Base-by-base conservation (phyloP, 2,113 vertebrate species). In the Nannobrachium achirus region DNA sequence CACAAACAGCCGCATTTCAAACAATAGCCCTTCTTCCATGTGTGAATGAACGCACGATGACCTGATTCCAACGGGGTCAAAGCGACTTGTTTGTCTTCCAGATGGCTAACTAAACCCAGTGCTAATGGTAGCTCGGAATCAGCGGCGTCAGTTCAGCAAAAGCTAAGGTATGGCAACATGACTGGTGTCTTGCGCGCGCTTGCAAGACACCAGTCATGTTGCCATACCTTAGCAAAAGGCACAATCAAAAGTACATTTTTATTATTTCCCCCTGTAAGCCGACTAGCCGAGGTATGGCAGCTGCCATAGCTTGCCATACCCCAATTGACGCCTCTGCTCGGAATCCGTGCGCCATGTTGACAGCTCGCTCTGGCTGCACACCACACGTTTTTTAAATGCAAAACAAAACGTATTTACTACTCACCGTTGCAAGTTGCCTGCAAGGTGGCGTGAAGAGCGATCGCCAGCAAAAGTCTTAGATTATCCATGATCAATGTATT, bases 401-500 rank as follows among this genome's bases (percentile, higher is more conserved):
- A 44, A 56, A 56, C 41, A 41, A n/a, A 51, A 51, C 10, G 2
- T 9, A 49, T 65, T 10, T 69, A 15, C n/a, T 25, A 75, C 87
- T 84, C 73, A 91, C 90, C 87, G 5, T 84, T 56, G 15, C 76
- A 68, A 66, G 1, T 19, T 71, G 66, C 40, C 56, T 69, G 83
- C 55, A 88, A 55, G 38, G 76, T 63, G 1, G 60, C 18, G 6
- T 85, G 75, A 6, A 79, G 42, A 0, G 84, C 55, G 50, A 76
- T 44, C 15, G 69, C 75, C 3, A 88, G 57, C 56, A 63, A 42
- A 1, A 83, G 69, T 58, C 66, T 50, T 9, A 78, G 58, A 59
- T 84, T 73, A 84, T 82, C 87, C 90, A 91, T 91, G 72, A 61
- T 79, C 84, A 63, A 72, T 64, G 11, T 52, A 82, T 25, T 73